Evolutionary conservation across 1,140 invertebrate species (phyloP).

Genomic region (Physella acuta): DNA sequence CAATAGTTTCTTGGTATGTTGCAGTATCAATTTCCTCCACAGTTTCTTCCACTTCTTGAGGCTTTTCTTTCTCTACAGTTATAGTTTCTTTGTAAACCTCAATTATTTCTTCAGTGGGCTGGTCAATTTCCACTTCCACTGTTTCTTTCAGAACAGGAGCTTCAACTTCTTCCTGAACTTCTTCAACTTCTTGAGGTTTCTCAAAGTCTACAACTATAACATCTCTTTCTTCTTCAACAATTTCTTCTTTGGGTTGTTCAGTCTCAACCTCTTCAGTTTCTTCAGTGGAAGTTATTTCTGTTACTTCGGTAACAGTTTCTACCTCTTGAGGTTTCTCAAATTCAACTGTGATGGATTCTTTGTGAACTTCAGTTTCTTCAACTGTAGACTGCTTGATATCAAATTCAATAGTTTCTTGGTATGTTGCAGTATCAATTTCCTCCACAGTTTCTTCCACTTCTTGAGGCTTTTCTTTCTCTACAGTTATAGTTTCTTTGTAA

Average conservation of each 20-base stretch:
- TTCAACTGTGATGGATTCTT: slow-evolving; percentile 32
- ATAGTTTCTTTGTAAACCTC: slow-evolving; percentile 24
- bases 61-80: slow-evolving; percentile 27
- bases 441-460: slow-evolving; percentile 20
- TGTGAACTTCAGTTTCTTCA: slow-evolving; percentile 26
- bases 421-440: slow-evolving; percentile 18
- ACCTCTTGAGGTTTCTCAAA: slow-evolving; percentile 29
- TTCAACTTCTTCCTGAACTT: slow-evolving; percentile 17
- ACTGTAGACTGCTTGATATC: slow-evolving; percentile 26
- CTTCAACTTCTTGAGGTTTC: slow-evolving; percentile 26
- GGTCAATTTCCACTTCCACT: slow-evolving; percentile 6
- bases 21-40: slow-evolving; percentile 12
- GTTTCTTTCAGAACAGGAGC: slow-evolving; percentile 10
- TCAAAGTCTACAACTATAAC: slow-evolving; percentile 17
- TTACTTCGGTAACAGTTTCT: slow-evolving; percentile 24
- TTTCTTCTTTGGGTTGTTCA: slow-evolving; percentile 25
- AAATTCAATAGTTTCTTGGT: slow-evolving; percentile 28
- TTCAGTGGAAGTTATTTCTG: slow-evolving; percentile 22
- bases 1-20: slow-evolving; percentile 23
- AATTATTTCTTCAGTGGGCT: slow-evolving; percentile 17
- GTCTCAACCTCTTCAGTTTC: slow-evolving; percentile 19
- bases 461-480: slow-evolving; percentile 16
- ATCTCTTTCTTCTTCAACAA: slow-evolving; percentile 22
- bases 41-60: slow-evolving; percentile 20
- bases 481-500: slow-evolving; percentile 1